Evolutionary conservation across 2,113 vertebrate species (phyloP).

Genomic region (Saguinus midas): DNA sequence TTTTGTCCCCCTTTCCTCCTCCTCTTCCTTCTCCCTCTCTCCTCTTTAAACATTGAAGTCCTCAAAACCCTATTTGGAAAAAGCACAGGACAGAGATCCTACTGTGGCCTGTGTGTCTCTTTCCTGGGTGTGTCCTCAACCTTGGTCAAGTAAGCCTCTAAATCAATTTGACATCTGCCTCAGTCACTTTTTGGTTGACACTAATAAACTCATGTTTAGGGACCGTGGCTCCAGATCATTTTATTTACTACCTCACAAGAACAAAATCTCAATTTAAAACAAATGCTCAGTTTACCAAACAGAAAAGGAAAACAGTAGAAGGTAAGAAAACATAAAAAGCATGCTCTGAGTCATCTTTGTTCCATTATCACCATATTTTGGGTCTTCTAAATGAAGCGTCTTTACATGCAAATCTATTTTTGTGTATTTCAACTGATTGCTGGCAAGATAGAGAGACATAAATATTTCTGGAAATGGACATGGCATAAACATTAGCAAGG

Average conservation of each 20-base stretch:
- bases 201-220: background rate
- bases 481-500: conserved; percentile 58
- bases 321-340: conserved; percentile 32
- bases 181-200: too few species aligned
- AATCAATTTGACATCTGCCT: too few species aligned
- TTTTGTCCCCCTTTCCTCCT: too few species aligned
- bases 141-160: too few species aligned
- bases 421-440: conserved; percentile 76
- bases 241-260: conserved; percentile 53
- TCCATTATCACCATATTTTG: conserved; percentile 56
- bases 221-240: background rate
- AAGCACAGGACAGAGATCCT: too few species aligned
- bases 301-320: conserved; percentile 50
- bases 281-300: conserved; percentile 61
- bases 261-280: conserved; percentile 29
- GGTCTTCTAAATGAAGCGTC: conserved; percentile 62
- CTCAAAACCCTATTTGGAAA: too few species aligned
- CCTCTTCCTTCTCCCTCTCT: too few species aligned
- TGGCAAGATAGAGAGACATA: conserved; percentile 73
- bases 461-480: conserved; percentile 71
- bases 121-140: too few species aligned
- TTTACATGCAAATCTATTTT: conserved; percentile 62
- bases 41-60: too few species aligned
- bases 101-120: too few species aligned
- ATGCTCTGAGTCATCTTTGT: conserved; percentile 44